Evolutionary conservation across 2,797 vertebrate species (phyloP), one percentile per base, ranked within the genome.

Genomic region (Spea hammondii): DNA sequence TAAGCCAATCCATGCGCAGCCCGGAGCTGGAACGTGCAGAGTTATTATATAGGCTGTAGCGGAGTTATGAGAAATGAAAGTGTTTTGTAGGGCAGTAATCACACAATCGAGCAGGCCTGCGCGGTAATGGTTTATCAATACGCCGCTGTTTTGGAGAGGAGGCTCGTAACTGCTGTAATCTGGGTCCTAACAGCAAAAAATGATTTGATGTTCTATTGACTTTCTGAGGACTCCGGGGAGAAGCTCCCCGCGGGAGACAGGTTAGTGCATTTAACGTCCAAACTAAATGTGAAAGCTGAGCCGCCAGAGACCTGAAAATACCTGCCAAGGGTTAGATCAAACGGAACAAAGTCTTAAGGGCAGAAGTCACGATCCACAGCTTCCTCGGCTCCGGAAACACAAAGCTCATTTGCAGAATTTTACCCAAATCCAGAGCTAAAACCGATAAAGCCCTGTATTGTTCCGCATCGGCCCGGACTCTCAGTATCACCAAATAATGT

Each of bases 51-150:
- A 32, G 32, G 32, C 55, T 57, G 10, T 13, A 13, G 55, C 9
- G n/a, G 8, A 10, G 9, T 13, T 13, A 57, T 57, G 4, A 13
- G 8, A 32, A 32, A 32, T 32, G 32, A 32, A 32, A 11, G 55
- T 10, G 5, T 13, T 57, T 57, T 57, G 6, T 48, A 53, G 50
- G 32, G 62, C 49, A 65, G 60, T 74, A 65, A 74, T 74, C 64
- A 46, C 64, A 65, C 64, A 65, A 65, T 64, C 6, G 60, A 5
- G 32, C 60, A 5, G 14, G 60, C 14, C 60, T 17, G 64, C 17
- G 32, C 49, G 4, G 62, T 74, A 74, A 74, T 74, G 53, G 72
- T 74, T 74, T 54, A 65, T 74, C 60, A 50, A 74, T 74, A 62
- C 51, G 8, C 11, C 47, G 64, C 64, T 46, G 32, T 65, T 65